These are phyloP conservation scores for Hormiphora californensis DNA, from an alignment of 37 sponge, comb jelly and placozoan species.

Conservation along the genomic window DNA sequence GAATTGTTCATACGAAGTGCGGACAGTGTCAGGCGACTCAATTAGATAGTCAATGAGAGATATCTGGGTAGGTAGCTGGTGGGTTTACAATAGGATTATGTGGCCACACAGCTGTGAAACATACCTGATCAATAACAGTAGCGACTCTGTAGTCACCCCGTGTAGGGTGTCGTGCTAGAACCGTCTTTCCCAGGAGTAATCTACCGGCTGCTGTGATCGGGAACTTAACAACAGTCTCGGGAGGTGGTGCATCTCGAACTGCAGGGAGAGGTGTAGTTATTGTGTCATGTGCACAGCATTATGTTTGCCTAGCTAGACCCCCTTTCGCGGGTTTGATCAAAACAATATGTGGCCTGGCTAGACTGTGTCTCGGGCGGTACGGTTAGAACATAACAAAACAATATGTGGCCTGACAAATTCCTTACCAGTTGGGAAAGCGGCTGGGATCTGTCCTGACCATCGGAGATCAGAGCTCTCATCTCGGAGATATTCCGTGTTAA, in stretches of 20 bases:
- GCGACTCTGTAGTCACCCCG: slow-evolving; percentile 19
- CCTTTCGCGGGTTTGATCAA: no score
- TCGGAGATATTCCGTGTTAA: neutral
- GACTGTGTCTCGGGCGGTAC: no score
- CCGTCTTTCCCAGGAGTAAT: neutral
- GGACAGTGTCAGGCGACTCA: no score
- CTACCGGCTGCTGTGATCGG: slow-evolving; percentile 13
- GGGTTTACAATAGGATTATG: neutral
- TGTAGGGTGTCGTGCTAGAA: neutral
- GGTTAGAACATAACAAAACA: no score
- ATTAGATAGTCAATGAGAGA: neutral
- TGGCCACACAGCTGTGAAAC: neutral
- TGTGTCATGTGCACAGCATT: no score
- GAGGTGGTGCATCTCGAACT: slow-evolving; percentile 8
- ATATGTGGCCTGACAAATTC: no score
- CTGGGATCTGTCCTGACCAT: slow-evolving; percentile 23
- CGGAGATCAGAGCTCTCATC: neutral
- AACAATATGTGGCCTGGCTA: no score
- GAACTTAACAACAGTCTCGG: slow-evolving; percentile 47
- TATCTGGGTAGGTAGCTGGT: neutral
- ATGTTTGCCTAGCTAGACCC: no score
- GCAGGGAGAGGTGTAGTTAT: no score
- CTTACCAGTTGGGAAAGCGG: slow-evolving; percentile 43
- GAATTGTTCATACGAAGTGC: neutral
- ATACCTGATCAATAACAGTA: slow-evolving; percentile 4